Conservation (phyloP, 2,113 vertebrate genomes). For the Clinocottus analis region DNA sequence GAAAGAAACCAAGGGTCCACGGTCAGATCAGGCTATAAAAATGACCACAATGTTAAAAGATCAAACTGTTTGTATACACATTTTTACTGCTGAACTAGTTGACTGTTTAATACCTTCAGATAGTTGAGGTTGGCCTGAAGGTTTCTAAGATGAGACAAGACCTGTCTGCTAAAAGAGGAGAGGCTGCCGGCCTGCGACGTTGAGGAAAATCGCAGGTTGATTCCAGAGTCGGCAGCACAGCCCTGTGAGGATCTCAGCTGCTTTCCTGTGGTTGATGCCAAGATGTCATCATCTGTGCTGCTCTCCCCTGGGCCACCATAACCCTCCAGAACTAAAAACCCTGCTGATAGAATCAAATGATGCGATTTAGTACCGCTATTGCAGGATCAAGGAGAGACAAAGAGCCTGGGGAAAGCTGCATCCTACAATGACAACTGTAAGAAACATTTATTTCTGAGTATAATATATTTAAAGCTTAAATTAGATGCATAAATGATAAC, state of each 20-base stretch:
- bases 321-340: conserved; percentile 91
- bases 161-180: conserved; percentile 85
- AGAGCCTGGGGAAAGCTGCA: background rate
- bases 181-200: conserved; percentile 78
- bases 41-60: background rate
- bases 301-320: conserved; percentile 90
- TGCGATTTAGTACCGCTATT: background rate
- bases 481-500: background rate
- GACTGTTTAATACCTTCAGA: conserved; percentile 63
- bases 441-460: background rate
- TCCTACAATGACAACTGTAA: background rate
- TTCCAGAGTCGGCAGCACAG: conserved; percentile 79
- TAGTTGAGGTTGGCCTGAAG: conserved; percentile 93
- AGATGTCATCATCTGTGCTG: conserved; percentile 91
- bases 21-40: background rate
- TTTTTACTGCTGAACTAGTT: background rate
- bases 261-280: conserved; percentile 78
- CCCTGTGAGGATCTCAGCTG: conserved; percentile 76
- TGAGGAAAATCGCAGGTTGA: conserved; percentile 81
- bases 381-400: background rate
- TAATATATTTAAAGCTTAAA: background rate
- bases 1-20: conserved; percentile 38
- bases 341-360: conserved; percentile 75
- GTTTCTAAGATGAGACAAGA: conserved; percentile 89
- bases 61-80: background rate